Conservation (phyloP, 2,113 vertebrate species). For the Xiphophorus hellerii region DNA sequence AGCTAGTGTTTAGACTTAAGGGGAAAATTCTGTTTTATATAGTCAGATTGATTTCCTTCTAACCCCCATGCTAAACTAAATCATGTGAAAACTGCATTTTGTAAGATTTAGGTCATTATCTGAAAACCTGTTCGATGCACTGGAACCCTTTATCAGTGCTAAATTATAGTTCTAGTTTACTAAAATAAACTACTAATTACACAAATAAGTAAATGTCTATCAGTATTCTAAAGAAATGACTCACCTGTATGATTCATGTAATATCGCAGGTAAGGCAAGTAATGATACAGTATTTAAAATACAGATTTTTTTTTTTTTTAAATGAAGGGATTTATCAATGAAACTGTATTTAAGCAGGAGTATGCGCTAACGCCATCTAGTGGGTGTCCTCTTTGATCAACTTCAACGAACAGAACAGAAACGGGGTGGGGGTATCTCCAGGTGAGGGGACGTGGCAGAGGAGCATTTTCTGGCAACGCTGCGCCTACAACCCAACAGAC, state of each 20-base stretch:
- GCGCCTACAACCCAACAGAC: slow-evolving; percentile 3
- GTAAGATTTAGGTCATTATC: background rate
- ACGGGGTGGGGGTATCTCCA: background rate
- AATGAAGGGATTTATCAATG: slow-evolving; percentile 58
- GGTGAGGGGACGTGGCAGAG: background rate
- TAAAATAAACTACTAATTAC: background rate
- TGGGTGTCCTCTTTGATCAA: slow-evolving; percentile 43
- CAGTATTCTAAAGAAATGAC: background rate
- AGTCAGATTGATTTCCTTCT: too few species aligned
- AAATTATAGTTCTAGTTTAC: background rate
- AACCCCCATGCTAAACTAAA: too few species aligned
- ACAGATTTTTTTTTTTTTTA: slow-evolving; percentile 40
- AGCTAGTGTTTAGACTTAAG: background rate
- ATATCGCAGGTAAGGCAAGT: background rate
- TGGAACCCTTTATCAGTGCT: background rate
- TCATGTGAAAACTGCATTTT: background rate
- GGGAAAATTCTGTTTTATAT: too few species aligned
- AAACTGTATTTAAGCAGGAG: slow-evolving; percentile 20
- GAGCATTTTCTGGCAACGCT: background rate
- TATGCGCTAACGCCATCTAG: slow-evolving; percentile 77
- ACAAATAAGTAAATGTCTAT: background rate
- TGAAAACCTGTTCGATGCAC: background rate
- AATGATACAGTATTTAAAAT: slow-evolving; percentile 11
- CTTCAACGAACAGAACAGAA: slow-evolving; percentile 4
- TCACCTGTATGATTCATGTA: background rate